Evolutionary conservation across 2,888 invertebrate species (phyloP), one percentile per base, ranked within the genome.

Genomic region (Tricholauxania praeusta): DNA sequence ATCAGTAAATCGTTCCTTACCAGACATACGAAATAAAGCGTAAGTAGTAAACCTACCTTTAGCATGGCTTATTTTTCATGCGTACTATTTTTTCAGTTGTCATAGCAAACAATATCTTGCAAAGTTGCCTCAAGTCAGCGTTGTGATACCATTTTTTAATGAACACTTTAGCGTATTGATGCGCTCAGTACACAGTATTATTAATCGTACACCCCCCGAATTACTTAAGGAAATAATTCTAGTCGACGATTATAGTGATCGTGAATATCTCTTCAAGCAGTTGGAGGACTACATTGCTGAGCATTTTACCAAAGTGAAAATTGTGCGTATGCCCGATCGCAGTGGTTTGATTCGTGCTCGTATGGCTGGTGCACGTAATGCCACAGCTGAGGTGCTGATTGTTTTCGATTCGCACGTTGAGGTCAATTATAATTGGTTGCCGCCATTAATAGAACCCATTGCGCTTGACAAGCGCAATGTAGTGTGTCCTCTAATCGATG

Each of bases 401-500:
- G 97, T 98, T 87, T 89, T 97, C 22, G 97, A 98, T 87, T 96
- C 97, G 0, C 97, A 98, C 82, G 93, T 94, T 0, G 96, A 96
- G 87, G 94, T 95, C 47, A 96, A 94, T 82, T 93, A 95, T 76
- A 97, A 97, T 87, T 97, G 97, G 96, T 85, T 97, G 76, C 97
- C 97, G 12, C 97, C 97, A 19, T 88, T 97, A 80, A 88, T 96
- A 90, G 96, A 96, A 80, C 97, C 97, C 0, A 98, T 98, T 82
- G 95, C 95, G 12, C 86, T 92, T 79, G 91, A 96, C 87, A 93
- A 94, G 82, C 92, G 91, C 80, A 95, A 95, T 3, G 96, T 94
- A 71, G 96, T 97, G 14, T 99, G 98, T 85, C 98, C 98, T 1
- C 97, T 96, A 84, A 98, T 99, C 76, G 98, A 99, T 88, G 97